These are phyloP conservation scores for Cyprinella venusta DNA, from an alignment of 2,797 vertebrate genomes.

Conservation along the genomic window DNA sequence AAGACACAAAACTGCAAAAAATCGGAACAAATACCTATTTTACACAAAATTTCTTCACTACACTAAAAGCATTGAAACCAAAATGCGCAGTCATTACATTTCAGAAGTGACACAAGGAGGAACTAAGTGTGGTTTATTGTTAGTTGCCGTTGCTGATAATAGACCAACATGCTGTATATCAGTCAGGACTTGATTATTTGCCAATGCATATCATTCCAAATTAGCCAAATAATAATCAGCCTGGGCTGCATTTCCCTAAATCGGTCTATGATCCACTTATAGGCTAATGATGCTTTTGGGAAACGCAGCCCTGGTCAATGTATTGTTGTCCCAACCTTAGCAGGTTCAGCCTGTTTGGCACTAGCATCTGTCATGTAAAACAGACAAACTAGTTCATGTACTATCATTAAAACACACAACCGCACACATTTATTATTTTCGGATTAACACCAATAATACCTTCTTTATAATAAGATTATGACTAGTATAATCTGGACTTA, in stretches of 20 bases:
- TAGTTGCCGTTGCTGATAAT: not conserved
- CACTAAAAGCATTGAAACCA: not conserved
- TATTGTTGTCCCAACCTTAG: slow-evolving; percentile 1
- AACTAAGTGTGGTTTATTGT: not conserved
- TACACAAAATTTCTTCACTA: not conserved
- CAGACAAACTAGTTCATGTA: not conserved
- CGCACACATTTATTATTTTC: not conserved
- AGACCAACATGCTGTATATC: not conserved
- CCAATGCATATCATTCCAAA: not conserved
- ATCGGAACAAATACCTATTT: not conserved
- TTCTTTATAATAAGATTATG: slow-evolving; percentile 35
- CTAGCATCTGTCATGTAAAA: not conserved
- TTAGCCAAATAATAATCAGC: not conserved
- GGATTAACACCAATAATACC: slow-evolving; percentile 8
- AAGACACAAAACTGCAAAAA: not conserved
- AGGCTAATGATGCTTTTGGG: not conserved
- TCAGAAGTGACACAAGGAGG: not conserved
- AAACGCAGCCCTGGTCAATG: not conserved
- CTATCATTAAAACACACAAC: not conserved
- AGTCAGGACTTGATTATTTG: not conserved
- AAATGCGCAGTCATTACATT: not conserved
- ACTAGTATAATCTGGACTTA: slow-evolving; percentile 50
- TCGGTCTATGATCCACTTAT: not conserved
- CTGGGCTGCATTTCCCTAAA: not conserved
- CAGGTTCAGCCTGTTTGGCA: slow-evolving; percentile 42